Conservation (phyloP, 1,140 invertebrate species). For the Mactra quadrangularis region DNA sequence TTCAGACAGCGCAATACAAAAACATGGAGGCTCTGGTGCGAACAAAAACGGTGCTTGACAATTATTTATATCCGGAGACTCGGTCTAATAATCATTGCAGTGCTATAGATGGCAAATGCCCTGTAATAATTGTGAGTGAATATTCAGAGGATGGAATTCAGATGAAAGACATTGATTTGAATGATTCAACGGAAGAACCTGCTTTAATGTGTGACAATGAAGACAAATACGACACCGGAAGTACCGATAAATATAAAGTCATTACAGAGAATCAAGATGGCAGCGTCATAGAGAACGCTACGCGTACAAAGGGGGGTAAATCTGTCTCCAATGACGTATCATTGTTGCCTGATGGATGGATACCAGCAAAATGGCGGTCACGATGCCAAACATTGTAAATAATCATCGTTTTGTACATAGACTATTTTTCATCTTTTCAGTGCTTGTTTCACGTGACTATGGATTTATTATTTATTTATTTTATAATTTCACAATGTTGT, state of each 20-base stretch:
- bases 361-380: no score
- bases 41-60: conserved; percentile 31
- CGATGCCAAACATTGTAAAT: no score
- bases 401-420: neutral
- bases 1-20: conserved; percentile 65
- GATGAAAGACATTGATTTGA: neutral
- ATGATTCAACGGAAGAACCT: no score
- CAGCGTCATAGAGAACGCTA: no score
- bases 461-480: neutral
- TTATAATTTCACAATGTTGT: no score
- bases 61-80: neutral
- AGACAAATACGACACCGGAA: no score
- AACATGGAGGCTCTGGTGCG: conserved; percentile 61
- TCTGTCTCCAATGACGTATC: no score
- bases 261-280: no score
- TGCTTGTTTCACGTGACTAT: neutral
- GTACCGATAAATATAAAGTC: no score
- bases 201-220: no score
- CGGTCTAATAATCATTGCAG: neutral
- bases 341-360: no score
- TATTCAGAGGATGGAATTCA: conserved; percentile 1
- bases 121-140: conserved; percentile 54
- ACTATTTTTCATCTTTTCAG: neutral
- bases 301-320: no score
- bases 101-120: conserved; percentile 13